Evolutionary conservation across 2,113 vertebrate species (phyloP).

Genomic region (Pedionomus torquatus): DNA sequence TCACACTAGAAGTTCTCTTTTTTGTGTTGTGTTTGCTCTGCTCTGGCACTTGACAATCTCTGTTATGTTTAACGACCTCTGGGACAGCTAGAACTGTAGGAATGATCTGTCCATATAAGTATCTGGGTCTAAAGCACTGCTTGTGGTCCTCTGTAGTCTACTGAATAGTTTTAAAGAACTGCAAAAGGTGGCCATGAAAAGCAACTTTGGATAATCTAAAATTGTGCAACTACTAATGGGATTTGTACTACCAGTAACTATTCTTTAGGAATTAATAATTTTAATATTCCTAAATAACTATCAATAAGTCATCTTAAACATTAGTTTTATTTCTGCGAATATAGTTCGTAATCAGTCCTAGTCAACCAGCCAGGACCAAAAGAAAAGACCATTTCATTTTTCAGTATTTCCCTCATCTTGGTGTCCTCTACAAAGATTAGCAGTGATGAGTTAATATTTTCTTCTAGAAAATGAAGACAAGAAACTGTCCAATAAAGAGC

Average conservation of each 20-base stretch:
- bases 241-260: background rate
- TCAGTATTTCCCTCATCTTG: background rate
- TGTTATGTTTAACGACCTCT: background rate
- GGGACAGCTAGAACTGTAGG: background rate
- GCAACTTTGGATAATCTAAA: background rate
- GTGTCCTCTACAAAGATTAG: background rate
- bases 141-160: background rate
- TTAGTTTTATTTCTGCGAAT: background rate
- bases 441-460: background rate
- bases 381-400: background rate
- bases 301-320: background rate
- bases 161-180: background rate
- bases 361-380: background rate
- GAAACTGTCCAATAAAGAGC: background rate
- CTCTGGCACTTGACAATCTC: background rate
- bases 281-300: background rate
- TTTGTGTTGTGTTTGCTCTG: conserved; percentile 34
- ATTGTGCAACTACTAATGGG: background rate
- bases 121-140: background rate
- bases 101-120: background rate
- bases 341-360: background rate
- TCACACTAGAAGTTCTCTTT: background rate
- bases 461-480: background rate
- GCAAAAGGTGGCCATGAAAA: background rate
- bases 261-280: background rate